Conservation (phyloP, 2,113 vertebrate species). For the Peucedramus taeniatus region DNA sequence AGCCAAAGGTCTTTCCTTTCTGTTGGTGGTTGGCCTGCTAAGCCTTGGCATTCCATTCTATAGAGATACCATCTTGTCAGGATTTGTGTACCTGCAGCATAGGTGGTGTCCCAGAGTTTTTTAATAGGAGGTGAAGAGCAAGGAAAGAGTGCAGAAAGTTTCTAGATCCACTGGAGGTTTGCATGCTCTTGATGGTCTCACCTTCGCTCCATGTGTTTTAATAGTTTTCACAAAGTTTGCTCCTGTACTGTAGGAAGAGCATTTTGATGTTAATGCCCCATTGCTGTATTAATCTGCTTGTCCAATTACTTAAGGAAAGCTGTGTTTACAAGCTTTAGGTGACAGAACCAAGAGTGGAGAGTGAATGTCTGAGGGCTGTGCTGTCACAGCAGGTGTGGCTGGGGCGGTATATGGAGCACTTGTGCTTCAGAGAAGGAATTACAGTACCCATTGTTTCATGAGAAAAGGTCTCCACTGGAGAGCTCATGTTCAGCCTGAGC, state of each 20-base stretch:
- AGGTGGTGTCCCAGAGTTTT: background rate
- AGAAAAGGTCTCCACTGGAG: background rate
- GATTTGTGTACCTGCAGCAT: background rate
- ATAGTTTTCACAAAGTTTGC: background rate
- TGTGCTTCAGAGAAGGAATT: background rate
- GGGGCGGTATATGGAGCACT: background rate
- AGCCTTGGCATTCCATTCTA: background rate
- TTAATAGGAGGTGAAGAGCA: background rate
- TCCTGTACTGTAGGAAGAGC: background rate
- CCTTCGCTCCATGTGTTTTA: too few relatives aligned
- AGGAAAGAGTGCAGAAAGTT: background rate
- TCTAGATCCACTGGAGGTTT: background rate
- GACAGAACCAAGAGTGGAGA: background rate
- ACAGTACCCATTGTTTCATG: background rate
- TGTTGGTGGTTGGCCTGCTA: background rate
- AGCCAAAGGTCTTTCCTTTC: background rate
- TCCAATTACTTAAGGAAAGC: background rate
- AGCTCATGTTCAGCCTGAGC: background rate
- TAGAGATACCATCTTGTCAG: background rate
- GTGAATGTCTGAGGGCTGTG: background rate
- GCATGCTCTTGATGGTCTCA: background rate
- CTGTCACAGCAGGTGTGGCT: background rate
- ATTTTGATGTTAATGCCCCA: background rate
- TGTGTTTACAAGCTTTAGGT: background rate
- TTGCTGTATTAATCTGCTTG: background rate